A percentile compares a stretch with the other conserved stretches of the same genome.
Evolutionary conservation across 1,140 invertebrate genomes (phyloP).

Genomic region (Bombus polaris): DNA sequence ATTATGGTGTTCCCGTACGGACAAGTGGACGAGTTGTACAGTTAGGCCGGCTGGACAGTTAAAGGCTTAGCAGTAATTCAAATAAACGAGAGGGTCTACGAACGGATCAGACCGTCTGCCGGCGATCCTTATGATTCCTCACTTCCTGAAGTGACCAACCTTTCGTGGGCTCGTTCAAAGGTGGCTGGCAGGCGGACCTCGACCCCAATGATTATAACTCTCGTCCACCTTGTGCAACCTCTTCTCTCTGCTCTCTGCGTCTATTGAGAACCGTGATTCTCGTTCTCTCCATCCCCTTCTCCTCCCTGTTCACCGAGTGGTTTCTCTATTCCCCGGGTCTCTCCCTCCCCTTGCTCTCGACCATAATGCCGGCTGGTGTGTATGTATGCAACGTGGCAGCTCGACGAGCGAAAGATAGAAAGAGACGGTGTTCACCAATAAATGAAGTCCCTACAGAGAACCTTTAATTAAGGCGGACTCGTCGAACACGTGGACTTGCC

Average conservation of each 20-base stretch:
- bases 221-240: slow-evolving; percentile 48
- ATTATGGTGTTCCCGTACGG: slow-evolving; percentile 17
- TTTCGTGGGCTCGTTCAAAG: slow-evolving; percentile 50
- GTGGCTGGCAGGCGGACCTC: slow-evolving; percentile 53
- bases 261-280: slow-evolving; percentile 18
- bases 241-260: slow-evolving; percentile 6
- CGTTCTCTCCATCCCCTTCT: background rate
- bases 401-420: background rate
- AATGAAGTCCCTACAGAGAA: slow-evolving; percentile 55
- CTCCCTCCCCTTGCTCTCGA: background rate
- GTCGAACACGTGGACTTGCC: slow-evolving; percentile 30
- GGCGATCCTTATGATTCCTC: slow-evolving; percentile 50
- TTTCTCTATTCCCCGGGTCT: background rate
- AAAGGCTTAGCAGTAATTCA: slow-evolving; percentile 59
- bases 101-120: slow-evolving; percentile 28
- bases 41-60: slow-evolving; percentile 25
- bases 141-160: slow-evolving; percentile 54
- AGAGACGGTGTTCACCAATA: slow-evolving; percentile 31
- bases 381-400: slow-evolving; percentile 7
- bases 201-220: slow-evolving; percentile 73
- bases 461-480: slow-evolving; percentile 58
- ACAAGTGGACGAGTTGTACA: slow-evolving; percentile 38
- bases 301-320: background rate
- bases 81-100: slow-evolving; percentile 55
- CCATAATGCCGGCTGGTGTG: background rate